Conservation (phyloP, 2,113 vertebrate species). For the Columba janthina region DNA sequence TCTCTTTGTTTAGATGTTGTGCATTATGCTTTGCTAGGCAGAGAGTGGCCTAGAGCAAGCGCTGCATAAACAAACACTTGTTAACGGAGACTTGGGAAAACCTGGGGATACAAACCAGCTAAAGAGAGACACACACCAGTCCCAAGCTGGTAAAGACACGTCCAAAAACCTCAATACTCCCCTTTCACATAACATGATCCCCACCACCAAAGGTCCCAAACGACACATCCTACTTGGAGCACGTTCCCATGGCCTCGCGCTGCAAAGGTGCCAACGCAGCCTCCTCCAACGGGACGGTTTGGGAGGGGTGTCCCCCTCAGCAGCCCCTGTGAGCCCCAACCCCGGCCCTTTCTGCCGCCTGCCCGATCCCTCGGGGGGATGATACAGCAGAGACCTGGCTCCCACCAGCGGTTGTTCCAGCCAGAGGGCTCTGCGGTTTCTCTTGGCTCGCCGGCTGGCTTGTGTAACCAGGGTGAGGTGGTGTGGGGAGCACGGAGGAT, state of each 20-base stretch:
- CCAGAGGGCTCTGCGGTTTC: constrained; percentile 32
- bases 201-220: not conserved
- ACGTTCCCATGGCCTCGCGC: accelerated
- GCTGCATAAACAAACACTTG: constrained; percentile 42
- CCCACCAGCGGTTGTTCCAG: not conserved
- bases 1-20: constrained; percentile 10
- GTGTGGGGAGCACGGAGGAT: constrained; percentile 39
- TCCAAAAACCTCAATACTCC: not conserved
- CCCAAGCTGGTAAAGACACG: accelerated
- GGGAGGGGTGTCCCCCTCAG: not conserved
- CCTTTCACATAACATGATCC: not conserved
- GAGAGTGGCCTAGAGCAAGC: not conserved
- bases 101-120: not conserved
- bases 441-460: constrained; percentile 5
- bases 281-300: not conserved
- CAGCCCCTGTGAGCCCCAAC: not conserved
- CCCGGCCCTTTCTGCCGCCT: not conserved
- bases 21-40: not conserved
- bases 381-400: constrained; percentile 42
- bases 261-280: not conserved
- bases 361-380: not conserved
- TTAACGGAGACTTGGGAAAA: not conserved
- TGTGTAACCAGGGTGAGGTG: constrained; percentile 49
- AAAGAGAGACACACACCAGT: not conserved
- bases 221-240: not conserved